Evolutionary conservation across 2,113 vertebrate species (phyloP).

Genomic region (Vulpes vulpes): DNA sequence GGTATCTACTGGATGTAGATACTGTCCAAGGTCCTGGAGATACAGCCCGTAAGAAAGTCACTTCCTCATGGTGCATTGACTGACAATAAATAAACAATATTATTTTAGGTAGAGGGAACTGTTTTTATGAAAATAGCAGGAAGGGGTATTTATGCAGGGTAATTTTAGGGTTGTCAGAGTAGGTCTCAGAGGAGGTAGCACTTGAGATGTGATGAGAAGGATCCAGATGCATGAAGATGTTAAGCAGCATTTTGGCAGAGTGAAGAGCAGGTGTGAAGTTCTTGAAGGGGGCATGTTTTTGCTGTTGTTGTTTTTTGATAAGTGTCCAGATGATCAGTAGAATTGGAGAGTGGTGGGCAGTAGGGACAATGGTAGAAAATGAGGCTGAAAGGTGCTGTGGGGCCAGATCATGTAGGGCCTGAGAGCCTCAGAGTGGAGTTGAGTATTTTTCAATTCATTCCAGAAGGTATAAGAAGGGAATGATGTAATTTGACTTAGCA

Average conservation of each 20-base stretch:
- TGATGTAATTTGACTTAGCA: background rate
- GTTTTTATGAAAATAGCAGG: background rate
- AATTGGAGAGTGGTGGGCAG: background rate
- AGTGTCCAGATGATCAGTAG: background rate
- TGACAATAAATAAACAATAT: background rate
- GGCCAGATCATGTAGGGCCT: background rate
- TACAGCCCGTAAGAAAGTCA: background rate
- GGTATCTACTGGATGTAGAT: background rate
- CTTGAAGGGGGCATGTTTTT: background rate
- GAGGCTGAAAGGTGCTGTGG: background rate
- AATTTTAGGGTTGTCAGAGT: background rate
- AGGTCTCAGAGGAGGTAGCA: background rate
- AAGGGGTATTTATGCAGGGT: background rate
- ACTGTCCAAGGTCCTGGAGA: background rate
- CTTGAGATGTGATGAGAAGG: slow-evolving; percentile 5
- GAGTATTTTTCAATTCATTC: background rate
- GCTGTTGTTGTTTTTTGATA: background rate
- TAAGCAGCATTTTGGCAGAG: background rate
- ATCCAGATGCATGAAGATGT: background rate
- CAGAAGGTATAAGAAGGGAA: background rate
- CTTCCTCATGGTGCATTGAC: background rate
- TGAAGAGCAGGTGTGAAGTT: background rate
- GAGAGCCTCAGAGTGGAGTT: background rate
- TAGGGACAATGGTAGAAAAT: background rate
- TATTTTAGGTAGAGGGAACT: background rate